These are phyloP conservation scores for Cheirogaleus medius DNA, from an alignment of 2,113 vertebrate genomes.

Conservation along the genomic window DNA sequence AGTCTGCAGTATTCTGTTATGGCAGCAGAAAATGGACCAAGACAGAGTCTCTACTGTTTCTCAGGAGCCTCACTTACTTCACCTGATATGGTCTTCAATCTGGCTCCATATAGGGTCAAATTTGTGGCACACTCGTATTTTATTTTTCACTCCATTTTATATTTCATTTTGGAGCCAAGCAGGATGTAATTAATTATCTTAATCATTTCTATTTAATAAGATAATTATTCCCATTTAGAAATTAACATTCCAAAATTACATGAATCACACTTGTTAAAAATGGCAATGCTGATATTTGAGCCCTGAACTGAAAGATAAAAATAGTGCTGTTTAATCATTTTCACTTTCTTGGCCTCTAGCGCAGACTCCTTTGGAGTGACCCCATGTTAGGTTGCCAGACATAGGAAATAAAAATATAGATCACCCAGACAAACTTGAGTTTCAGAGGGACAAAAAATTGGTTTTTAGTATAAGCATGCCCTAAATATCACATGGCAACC, in stretches of 20 bases:
- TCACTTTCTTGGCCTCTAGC: background rate
- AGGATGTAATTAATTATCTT: background rate
- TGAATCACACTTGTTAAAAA: background rate
- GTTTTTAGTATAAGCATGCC: background rate
- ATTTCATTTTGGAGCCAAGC: background rate
- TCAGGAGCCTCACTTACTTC: background rate
- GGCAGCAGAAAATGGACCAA: background rate
- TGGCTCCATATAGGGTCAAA: background rate
- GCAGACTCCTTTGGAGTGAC: background rate
- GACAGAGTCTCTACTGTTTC: background rate
- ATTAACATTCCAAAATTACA: background rate
- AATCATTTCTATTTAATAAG: conserved; percentile 40
- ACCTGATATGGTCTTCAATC: background rate
- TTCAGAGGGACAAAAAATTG: background rate
- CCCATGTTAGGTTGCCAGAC: background rate
- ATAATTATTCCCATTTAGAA: background rate
- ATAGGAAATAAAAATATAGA: background rate
- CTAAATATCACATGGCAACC: background rate
- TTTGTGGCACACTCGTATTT: background rate
- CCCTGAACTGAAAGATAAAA: background rate
- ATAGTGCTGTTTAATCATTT: background rate
- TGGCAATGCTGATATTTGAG: background rate
- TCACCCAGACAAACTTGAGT: background rate
- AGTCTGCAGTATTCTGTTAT: background rate
- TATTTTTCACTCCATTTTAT: background rate